phyloP scores from a whole-genome alignment of 1,140 invertebrate genomes.

The Diorhabda elongata region DNA sequence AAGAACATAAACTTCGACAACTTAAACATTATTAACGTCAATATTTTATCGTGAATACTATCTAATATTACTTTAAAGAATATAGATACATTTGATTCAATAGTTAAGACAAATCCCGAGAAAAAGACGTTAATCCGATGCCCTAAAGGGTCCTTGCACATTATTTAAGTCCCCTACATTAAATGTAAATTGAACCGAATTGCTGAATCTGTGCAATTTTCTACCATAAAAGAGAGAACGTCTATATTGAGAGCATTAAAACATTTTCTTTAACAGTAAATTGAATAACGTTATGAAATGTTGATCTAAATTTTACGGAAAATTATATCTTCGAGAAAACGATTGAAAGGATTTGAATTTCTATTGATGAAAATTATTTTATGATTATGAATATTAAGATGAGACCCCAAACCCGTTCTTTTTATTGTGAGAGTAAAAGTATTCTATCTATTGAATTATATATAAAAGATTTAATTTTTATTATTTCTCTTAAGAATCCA shows the following conservation, averaged over 20 bases:
- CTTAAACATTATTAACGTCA: too few relatives aligned
- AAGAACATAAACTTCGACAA: too few relatives aligned
- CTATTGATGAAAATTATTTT: background rate
- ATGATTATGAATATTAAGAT: background rate
- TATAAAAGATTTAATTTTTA: too few relatives aligned
- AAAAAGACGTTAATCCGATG: background rate
- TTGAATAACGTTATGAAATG: conserved; percentile 1
- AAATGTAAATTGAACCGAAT: conserved; percentile 7
- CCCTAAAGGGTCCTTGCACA: background rate
- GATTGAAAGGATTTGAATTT: conserved; percentile 3
- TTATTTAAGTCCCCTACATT: background rate
- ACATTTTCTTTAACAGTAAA: conserved; percentile 1
- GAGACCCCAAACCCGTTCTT: background rate
- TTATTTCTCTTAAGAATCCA: too few relatives aligned
- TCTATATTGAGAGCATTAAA: background rate
- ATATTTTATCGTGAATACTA: too few relatives aligned
- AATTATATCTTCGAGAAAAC: background rate
- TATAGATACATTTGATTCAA: too few relatives aligned
- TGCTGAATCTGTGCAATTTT: background rate
- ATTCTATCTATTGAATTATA: too few relatives aligned
- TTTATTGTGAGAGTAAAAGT: background rate
- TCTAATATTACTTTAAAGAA: too few relatives aligned
- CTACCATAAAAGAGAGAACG: background rate
- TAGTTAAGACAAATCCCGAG: background rate
- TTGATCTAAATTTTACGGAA: background rate